phyloP scores from a whole-genome alignment of 2,888 invertebrate species.

The Chaitophorus viminalis region DNA sequence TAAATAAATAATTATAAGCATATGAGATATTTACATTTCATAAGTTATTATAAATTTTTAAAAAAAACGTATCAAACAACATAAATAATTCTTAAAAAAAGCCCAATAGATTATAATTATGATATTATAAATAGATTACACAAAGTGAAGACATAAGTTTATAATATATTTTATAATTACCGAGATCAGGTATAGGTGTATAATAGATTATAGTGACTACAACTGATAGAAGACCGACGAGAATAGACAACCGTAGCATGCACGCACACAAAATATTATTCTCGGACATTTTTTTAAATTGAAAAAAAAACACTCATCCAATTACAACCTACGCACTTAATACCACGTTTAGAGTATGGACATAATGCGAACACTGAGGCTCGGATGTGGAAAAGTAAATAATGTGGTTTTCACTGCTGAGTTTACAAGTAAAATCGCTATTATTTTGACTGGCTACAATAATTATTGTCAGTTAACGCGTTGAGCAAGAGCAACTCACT shows the following conservation, averaged over 20 bases:
- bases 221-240: constrained; percentile 75
- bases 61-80: too few species aligned
- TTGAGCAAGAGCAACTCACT: constrained; percentile 39
- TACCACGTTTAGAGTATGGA: not conserved
- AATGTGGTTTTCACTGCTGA: not conserved
- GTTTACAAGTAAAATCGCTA: not conserved
- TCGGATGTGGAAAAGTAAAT: not conserved
- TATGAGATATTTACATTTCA: too few species aligned
- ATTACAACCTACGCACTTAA: not conserved
- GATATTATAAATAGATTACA: too few species aligned
- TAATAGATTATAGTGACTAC: constrained; percentile 78
- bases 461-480: constrained; percentile 11
- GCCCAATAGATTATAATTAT: too few species aligned
- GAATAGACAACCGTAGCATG: constrained; percentile 75
- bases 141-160: too few species aligned
- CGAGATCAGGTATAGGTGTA: constrained; percentile 75
- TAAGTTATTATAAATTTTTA: too few species aligned
- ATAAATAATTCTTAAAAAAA: too few species aligned
- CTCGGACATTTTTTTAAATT: constrained; percentile 38
- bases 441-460: not conserved
- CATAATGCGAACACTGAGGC: not conserved
- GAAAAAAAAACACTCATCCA: not conserved
- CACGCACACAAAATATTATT: constrained; percentile 66
- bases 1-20: too few species aligned
- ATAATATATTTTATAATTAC: constrained; percentile 67